Conservation (phyloP, 2,797 vertebrate genomes). For the Cercopithecus neglectus region DNA sequence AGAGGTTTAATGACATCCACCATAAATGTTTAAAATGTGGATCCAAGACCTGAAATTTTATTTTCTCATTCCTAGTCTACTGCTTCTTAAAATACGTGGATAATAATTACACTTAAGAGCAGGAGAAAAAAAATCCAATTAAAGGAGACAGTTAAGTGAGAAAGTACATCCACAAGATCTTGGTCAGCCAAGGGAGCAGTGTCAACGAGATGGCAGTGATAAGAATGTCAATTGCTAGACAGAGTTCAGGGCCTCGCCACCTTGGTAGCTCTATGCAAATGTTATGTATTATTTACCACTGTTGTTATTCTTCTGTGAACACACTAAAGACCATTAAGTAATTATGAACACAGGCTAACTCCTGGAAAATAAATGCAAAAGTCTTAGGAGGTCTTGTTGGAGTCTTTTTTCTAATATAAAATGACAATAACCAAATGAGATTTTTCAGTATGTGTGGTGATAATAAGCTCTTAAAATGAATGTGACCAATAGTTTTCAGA, state of each 20-base stretch:
- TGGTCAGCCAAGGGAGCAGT: not conserved
- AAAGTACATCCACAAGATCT: not conserved
- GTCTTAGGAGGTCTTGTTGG: not conserved
- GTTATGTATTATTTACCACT: not conserved
- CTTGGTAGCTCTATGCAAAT: not conserved
- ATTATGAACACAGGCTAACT: not conserved
- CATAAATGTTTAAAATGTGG: not conserved
- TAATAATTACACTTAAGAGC: constrained; percentile 39
- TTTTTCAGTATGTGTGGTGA: not conserved
- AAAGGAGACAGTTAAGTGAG: not conserved
- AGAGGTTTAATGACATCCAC: not conserved
- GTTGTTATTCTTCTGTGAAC: not conserved
- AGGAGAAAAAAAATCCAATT: constrained; percentile 21
- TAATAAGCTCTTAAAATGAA: not conserved
- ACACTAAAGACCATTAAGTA: not conserved
- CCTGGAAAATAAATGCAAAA: constrained; percentile 23
- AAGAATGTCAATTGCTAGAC: not conserved
- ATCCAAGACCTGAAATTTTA: not conserved
- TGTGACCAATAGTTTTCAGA: not conserved
- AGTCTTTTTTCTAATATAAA: constrained; percentile 16
- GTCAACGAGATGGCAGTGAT: not conserved
- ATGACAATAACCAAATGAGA: not conserved
- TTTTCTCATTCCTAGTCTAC: not conserved
- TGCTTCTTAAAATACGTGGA: not conserved
- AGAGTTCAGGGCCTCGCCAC: not conserved